Evolutionary conservation across 2,113 vertebrate genomes (phyloP).

Genomic region (Neolamprologus variostigma): DNA sequence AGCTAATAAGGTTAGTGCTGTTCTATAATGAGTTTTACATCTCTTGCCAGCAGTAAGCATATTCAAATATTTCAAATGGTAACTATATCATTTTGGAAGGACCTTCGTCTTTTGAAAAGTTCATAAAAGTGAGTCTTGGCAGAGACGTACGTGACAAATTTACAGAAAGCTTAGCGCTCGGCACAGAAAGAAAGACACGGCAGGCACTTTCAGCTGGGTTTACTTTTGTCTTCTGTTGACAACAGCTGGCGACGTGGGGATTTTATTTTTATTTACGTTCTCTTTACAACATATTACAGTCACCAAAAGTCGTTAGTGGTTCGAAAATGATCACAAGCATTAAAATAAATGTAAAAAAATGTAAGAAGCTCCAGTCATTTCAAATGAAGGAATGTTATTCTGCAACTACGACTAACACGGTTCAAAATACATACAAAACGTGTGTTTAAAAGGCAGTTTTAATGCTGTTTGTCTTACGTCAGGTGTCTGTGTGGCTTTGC

Average conservation of each 20-base stretch:
- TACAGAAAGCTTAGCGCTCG: neutral
- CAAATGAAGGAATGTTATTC: slow-evolving; percentile 52
- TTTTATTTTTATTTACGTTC: slow-evolving; percentile 61
- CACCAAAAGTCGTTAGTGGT: slow-evolving; percentile 39
- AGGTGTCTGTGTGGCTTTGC: slow-evolving; percentile 59
- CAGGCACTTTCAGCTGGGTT: slow-evolving; percentile 44
- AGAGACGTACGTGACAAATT: neutral
- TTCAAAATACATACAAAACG: slow-evolving; percentile 55
- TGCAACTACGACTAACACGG: slow-evolving; percentile 38
- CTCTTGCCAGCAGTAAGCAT: neutral
- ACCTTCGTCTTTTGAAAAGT: neutral
- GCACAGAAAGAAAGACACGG: neutral
- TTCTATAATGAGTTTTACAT: neutral
- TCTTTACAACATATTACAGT: slow-evolving; percentile 72
- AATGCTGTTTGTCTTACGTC: slow-evolving; percentile 52
- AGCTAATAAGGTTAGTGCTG: neutral
- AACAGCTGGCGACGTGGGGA: slow-evolving; percentile 30
- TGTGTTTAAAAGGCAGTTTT: slow-evolving; percentile 42
- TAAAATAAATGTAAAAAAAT: slow-evolving; percentile 57
- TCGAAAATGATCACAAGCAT: slow-evolving; percentile 51
- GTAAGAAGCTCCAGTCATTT: slow-evolving; percentile 56
- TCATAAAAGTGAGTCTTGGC: neutral
- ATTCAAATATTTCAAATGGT: neutral
- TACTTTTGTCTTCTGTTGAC: slow-evolving; percentile 54
- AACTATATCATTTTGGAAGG: neutral